Conservation (phyloP, 2,797 vertebrate genomes). For the Cyclura pinguis region DNA sequence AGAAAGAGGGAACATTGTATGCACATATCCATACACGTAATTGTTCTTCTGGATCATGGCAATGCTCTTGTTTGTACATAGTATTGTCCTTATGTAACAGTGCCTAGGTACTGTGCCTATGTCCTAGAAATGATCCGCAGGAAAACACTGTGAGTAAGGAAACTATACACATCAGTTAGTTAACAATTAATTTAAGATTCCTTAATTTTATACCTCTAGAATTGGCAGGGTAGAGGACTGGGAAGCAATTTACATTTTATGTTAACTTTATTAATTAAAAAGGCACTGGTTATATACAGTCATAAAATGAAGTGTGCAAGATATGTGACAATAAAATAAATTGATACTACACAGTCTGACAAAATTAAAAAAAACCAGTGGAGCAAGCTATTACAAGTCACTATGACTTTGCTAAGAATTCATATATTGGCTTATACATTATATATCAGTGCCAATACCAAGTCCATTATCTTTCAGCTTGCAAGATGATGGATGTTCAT, state of each 20-base stretch:
- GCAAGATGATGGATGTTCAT: not conserved
- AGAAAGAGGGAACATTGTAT: too few species aligned
- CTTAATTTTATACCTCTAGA: not conserved
- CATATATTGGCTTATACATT: not conserved
- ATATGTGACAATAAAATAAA: not conserved
- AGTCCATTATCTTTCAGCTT: not conserved
- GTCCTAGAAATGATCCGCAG: not conserved
- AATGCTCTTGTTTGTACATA: not conserved
- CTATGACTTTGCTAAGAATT: not conserved
- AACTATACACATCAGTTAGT: not conserved
- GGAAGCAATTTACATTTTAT: not conserved
- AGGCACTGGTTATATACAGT: not conserved
- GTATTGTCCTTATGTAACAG: not conserved
- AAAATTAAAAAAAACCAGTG: not conserved
- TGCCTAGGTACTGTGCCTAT: too few species aligned
- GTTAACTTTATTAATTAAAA: not conserved
- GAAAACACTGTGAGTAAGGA: not conserved
- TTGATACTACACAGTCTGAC: not conserved
- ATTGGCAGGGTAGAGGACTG: not conserved
- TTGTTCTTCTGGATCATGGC: not conserved
- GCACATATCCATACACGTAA: not conserved
- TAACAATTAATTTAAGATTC: not conserved
- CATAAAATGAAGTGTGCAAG: not conserved
- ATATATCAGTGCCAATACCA: not conserved
- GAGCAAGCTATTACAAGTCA: not conserved